Percentiles rank a stretch among this genome's conserved stretches.
Evolutionary conservation across 2,797 vertebrate species (phyloP).

Genomic region (Sebastes steindachneri): DNA sequence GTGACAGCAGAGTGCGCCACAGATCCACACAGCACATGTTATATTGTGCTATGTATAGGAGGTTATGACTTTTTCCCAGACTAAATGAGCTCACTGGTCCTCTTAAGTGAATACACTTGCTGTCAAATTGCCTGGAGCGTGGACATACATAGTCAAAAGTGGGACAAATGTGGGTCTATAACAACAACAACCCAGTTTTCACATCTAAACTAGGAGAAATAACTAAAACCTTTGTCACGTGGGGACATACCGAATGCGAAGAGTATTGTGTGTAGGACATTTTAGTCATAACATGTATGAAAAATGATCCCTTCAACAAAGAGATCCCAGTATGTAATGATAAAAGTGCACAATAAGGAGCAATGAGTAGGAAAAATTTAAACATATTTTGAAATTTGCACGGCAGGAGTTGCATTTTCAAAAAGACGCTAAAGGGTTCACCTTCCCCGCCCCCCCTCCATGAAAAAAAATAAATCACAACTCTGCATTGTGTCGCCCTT

Average conservation of each 20-base stretch:
- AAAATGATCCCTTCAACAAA: not conserved
- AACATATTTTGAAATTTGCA: not conserved
- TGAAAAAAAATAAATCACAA: not conserved
- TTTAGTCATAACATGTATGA: not conserved
- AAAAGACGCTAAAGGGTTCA: not conserved
- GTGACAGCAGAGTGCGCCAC: conserved; percentile 38
- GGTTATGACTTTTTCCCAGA: not conserved
- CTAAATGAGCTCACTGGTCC: not conserved
- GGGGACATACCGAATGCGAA: not conserved
- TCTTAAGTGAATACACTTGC: not conserved
- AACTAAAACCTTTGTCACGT: not conserved
- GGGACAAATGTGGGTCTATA: not conserved
- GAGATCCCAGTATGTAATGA: too few relatives aligned
- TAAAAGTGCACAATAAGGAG: not conserved
- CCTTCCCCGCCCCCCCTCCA: not conserved
- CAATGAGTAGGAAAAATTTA: not conserved
- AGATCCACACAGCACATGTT: not conserved
- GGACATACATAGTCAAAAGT: not conserved
- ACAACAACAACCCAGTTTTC: not conserved
- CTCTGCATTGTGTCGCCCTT: too few relatives aligned
- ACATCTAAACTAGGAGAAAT: not conserved
- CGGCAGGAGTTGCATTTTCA: not conserved
- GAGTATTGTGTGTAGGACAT: not conserved
- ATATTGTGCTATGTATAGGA: not conserved
- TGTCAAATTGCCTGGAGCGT: not conserved